Base-by-base conservation (phyloP, 1,140 invertebrate genomes). In the Drosophila sproati region DNA sequence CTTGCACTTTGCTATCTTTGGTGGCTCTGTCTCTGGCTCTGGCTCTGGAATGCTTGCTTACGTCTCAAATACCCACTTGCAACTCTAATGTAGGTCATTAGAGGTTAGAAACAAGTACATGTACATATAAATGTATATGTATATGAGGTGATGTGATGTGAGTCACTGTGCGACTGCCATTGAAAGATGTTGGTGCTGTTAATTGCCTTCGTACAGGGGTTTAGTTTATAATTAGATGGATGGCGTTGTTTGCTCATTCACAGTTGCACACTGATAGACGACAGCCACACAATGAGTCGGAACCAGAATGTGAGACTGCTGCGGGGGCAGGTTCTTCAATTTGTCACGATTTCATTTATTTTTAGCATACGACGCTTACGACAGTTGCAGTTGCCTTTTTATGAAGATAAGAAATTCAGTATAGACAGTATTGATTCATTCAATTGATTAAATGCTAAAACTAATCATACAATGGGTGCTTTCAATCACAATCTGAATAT, bases 331-430 rank as follows among this genome's bases (percentile, higher is more conserved):
- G 20, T 20, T 20, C 55, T 56, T 56, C 59, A 56, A 74, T 82
- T 87, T 87, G 82, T 86, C 82, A 86, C 82, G 82, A 87, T 76
- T 87, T 60, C 67, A 67, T 75, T 78, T 86, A 87, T 87, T 78
- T 87, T 73, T 87, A 86, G 82, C 75, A 12, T 81, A 67, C 70
- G 48, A 47, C 31, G n/a, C 31, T 35, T 20, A 20, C 20, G 20
- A 20, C 28, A 3, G 2, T 10, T 41, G 10, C 5, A 50, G 43
- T 51, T 10, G 6, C 32, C 52, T 6, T 32, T 56, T 10, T 35
- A 29, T 37, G 29, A 6, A 45, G 52, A 57, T 57, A 56, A 57
- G 54, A 20, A 39, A 45, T 52, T 35, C 34, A 35, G 28, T 61
- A 61, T 8, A 29, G 12, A 29, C 32, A 37, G 56, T n/a, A 59